Evolutionary conservation across 2,113 vertebrate genomes (phyloP).

Genomic region (Noctilio leporinus): DNA sequence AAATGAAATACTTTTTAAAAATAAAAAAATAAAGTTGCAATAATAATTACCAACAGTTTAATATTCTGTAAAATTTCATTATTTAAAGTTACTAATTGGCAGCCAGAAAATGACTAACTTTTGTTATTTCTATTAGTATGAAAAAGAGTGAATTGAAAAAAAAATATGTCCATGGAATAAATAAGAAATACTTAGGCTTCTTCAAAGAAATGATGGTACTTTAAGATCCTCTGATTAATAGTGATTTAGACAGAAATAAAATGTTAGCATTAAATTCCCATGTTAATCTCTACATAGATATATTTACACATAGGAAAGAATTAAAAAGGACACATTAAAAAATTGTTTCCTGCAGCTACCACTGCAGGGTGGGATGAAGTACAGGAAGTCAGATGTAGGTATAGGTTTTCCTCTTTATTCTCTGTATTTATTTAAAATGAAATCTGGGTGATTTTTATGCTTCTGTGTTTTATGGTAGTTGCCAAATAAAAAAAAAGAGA

Average conservation of each 20-base stretch:
- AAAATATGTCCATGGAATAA: background rate
- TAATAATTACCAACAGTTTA: background rate
- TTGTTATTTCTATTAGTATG: background rate
- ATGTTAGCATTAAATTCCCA: background rate
- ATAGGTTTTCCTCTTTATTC: background rate
- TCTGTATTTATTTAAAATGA: background rate
- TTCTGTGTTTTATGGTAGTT: background rate
- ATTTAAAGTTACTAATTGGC: background rate
- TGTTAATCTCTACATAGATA: background rate
- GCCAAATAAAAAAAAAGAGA: background rate
- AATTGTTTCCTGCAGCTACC: background rate
- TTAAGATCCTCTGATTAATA: background rate
- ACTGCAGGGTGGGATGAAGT: background rate
- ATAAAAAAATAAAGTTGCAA: slow-evolving; percentile 4
- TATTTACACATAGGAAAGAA: background rate
- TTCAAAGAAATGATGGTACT: background rate
- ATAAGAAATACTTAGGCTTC: background rate
- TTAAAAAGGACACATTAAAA: background rate
- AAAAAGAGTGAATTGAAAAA: background rate
- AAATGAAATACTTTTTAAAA: too few relatives aligned
- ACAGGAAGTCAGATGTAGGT: background rate
- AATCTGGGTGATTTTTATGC: background rate
- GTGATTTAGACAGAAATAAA: background rate
- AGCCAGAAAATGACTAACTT: background rate
- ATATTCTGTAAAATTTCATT: background rate